These are phyloP conservation scores for Drosophila sordidapex DNA, from an alignment of 2,888 invertebrate species.

Conservation along the genomic window DNA sequence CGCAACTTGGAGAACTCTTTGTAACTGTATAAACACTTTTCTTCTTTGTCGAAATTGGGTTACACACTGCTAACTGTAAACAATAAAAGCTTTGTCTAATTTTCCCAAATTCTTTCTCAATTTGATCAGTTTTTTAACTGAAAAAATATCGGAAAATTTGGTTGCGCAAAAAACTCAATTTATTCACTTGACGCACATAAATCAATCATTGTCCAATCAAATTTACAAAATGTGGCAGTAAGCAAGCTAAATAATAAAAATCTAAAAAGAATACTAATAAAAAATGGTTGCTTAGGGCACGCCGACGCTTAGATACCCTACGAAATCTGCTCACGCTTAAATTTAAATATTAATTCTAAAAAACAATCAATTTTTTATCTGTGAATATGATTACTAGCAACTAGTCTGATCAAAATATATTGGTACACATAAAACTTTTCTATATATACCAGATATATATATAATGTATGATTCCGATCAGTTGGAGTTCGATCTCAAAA, in stretches of 20 bases:
- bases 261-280: not conserved
- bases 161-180: slow-evolving; percentile 26
- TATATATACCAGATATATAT: too few relatives aligned
- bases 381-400: not conserved
- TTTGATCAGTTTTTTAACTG: not conserved
- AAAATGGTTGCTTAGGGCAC: not conserved
- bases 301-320: not conserved
- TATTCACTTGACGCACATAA: slow-evolving; percentile 39
- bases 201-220: slow-evolving; percentile 40
- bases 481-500: too few relatives aligned
- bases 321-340: not conserved
- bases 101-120: too few relatives aligned
- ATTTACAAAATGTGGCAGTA: slow-evolving; percentile 26
- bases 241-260: slow-evolving; percentile 9
- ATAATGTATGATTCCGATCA: too few relatives aligned
- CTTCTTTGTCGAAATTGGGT: slow-evolving; percentile 53
- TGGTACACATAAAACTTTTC: too few relatives aligned
- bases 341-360: not conserved
- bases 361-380: not conserved
- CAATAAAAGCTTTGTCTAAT: slow-evolving; percentile 25
- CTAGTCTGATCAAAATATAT: too few relatives aligned
- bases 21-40: slow-evolving; percentile 43
- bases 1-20: slow-evolving; percentile 35
- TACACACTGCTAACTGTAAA: slow-evolving; percentile 60
- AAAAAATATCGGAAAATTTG: not conserved